Conservation (phyloP, 2,113 vertebrate genomes). For the Shinisaurus crocodilurus region DNA sequence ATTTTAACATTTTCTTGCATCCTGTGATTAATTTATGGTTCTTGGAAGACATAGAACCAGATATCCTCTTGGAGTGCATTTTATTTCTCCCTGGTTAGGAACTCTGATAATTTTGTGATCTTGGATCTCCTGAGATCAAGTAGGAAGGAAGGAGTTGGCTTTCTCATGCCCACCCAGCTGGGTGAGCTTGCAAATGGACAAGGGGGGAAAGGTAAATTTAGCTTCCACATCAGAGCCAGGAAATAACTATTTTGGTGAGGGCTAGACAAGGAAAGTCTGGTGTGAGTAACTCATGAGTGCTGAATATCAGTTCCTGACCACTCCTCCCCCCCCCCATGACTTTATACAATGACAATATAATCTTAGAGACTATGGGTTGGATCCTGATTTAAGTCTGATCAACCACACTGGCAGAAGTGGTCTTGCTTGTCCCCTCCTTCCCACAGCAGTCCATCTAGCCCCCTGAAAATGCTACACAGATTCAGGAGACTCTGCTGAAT, state of each 20-base stretch:
- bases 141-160: neutral
- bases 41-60: no score
- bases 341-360: neutral
- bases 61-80: neutral
- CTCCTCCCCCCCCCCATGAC: neutral
- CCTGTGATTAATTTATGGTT: neutral
- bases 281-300: neutral
- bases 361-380: neutral
- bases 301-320: neutral
- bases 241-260: neutral
- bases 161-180: neutral
- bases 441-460: no score
- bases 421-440: no score
- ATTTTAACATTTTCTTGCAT: neutral
- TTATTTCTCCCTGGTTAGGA: neutral
- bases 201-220: neutral
- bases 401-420: no score
- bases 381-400: no score
- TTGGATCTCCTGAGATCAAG: conserved; percentile 1
- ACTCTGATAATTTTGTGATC: neutral
- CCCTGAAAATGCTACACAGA: no score
- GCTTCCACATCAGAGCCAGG: neutral
- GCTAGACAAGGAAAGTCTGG: neutral
- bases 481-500: no score
- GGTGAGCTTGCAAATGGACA: neutral